Evolutionary conservation across 1,140 invertebrate genomes (phyloP).

Genomic region (Phenacoccus solenopsis): DNA sequence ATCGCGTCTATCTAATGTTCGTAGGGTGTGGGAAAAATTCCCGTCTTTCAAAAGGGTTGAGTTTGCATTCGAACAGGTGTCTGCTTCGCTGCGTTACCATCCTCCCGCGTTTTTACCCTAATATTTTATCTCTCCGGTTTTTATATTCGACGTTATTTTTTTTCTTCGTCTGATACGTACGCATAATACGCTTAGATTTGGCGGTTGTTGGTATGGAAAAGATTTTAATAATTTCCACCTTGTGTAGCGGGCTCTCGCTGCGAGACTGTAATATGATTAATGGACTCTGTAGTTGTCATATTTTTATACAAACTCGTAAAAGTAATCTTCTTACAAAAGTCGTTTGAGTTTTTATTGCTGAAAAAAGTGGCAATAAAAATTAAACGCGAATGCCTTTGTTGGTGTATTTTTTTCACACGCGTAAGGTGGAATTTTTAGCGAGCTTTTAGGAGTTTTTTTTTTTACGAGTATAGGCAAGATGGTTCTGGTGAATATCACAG

Average conservation of each 20-base stretch:
- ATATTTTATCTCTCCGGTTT: slow-evolving; percentile 4
- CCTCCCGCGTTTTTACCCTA: background rate
- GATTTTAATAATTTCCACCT: slow-evolving; percentile 17
- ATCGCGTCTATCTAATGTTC: slow-evolving; percentile 16
- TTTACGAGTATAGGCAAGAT: too few relatives aligned
- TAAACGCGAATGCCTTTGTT: too few relatives aligned
- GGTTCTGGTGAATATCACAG: too few relatives aligned
- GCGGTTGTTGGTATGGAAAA: background rate
- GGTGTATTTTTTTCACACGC: too few relatives aligned
- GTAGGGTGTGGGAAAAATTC: slow-evolving; percentile 13
- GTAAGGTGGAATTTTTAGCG: too few relatives aligned
- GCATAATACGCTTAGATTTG: slow-evolving; percentile 5
- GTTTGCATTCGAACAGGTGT: slow-evolving; percentile 17
- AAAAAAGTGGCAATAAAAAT: background rate
- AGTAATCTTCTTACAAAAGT: background rate
- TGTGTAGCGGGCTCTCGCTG: slow-evolving; percentile 4
- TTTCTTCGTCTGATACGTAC: background rate
- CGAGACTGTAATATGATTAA: slow-evolving; percentile 6
- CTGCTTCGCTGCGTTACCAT: background rate
- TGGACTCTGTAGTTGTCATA: slow-evolving; percentile 1
- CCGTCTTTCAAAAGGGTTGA: slow-evolving; percentile 14
- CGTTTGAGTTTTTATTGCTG: background rate
- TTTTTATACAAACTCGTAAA: background rate
- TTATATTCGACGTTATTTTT: slow-evolving; percentile 10
- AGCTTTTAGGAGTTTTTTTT: too few relatives aligned